phyloP scores from a whole-genome alignment of 2,113 vertebrate genomes.

The Phrynosoma blainvillii region DNA sequence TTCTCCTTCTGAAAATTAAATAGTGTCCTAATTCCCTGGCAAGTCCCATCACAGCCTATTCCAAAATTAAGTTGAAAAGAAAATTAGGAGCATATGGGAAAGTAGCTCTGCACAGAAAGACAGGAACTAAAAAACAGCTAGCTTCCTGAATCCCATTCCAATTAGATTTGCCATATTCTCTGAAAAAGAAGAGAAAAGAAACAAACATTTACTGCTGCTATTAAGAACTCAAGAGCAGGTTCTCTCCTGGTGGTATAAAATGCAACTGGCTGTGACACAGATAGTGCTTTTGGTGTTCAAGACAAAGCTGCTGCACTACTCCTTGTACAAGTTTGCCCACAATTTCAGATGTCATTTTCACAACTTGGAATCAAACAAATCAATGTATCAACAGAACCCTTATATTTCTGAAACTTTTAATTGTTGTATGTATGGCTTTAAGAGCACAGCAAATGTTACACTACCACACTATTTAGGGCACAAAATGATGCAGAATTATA shows the following conservation, averaged over 20 bases:
- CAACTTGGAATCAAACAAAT: not conserved
- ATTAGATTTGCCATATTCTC: not conserved
- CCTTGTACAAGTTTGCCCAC: not conserved
- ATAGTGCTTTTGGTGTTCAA: not conserved
- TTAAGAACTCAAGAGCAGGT: not conserved
- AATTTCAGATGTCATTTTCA: not conserved
- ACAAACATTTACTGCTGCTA: not conserved
- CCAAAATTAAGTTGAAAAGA: not conserved
- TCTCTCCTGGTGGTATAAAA: not conserved
- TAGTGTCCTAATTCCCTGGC: not conserved
- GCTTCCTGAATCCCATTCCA: not conserved
- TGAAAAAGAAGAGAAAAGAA: not conserved
- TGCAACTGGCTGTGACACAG: not conserved
- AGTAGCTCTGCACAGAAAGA: not conserved
- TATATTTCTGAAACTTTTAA: not conserved
- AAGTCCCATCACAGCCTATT: not conserved
- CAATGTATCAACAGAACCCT: not conserved
- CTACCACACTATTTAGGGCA: not conserved
- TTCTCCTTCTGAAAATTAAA: not conserved
- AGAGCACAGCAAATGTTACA: not conserved
- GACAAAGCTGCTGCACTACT: not conserved
- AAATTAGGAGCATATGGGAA: not conserved
- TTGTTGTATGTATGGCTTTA: not conserved
- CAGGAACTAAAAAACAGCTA: not conserved
- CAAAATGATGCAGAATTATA: not conserved